phyloP scores from a whole-genome alignment of 2,797 vertebrate genomes.

The Melanotaenia nigrans region DNA sequence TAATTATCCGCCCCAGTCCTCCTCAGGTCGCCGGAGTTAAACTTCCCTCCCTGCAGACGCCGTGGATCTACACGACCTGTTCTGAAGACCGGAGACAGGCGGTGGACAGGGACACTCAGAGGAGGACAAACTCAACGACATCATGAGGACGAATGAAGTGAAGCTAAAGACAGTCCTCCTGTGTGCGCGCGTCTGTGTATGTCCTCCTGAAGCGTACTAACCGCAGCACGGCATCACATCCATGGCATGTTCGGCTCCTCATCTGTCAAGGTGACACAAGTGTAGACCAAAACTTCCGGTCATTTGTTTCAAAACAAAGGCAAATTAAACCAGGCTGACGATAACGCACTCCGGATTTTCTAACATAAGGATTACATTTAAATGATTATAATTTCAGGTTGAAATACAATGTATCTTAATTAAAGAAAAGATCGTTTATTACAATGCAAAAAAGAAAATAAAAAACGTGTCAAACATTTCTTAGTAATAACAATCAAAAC shows the following conservation, averaged over 20 bases:
- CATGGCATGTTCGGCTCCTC: slow-evolving; percentile 25
- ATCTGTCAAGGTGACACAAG: slow-evolving; percentile 3
- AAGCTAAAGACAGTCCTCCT: not conserved
- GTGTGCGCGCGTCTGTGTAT: not conserved
- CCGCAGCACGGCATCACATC: slow-evolving; percentile 40
- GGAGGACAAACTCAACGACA: not conserved
- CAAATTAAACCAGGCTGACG: no score
- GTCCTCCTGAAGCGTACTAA: slow-evolving; percentile 28
- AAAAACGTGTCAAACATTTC: no score
- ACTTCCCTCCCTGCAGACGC: slow-evolving; percentile 52
- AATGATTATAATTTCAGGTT: no score
- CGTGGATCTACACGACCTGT: slow-evolving; percentile 38
- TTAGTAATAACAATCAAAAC: no score
- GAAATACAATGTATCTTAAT: no score
- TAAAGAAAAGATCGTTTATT: no score
- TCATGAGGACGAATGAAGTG: not conserved
- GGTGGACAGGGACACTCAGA: slow-evolving; percentile 15
- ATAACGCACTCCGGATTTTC: no score
- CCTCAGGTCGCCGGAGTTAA: slow-evolving; percentile 58
- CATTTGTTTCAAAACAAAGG: slow-evolving; percentile 38
- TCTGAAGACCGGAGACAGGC: slow-evolving; percentile 1
- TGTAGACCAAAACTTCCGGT: slow-evolving; percentile 18
- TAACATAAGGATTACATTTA: no score
- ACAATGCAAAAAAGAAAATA: no score
- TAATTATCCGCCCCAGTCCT: slow-evolving; percentile 31